Base-by-base conservation (phyloP, 2,113 vertebrate species). In the Syngnathus floridae region DNA sequence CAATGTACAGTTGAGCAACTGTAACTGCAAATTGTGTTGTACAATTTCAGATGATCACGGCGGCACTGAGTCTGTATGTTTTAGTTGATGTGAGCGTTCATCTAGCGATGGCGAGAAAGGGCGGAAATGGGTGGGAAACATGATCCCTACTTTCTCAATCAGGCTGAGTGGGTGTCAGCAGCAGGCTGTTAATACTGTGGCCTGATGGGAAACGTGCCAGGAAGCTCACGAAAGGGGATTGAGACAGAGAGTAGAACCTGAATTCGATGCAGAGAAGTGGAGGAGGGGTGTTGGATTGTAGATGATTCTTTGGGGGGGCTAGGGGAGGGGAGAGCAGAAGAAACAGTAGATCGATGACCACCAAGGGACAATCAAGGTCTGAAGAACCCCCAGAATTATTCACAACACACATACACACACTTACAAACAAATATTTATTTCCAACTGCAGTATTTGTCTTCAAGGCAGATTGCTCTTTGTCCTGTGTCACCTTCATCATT, bases 161-260 rank as follows among this genome's bases (percentile, higher is more conserved):
- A 72, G 72, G 14, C 77, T 68, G 70, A 78, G 70, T 73, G 73
- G 80, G 82, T 74, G 79, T 85, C 86, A 84, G 82, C 82, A 85
- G 80, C 61, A 48, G 65, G 66, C 76, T 76, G 66, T 78, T 87
- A 86, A 85, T 77, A 69, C 83, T 60, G 64, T 46, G 62, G 79
- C 62, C 65, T 86, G 84, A 90, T 89, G 77, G 73, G 83, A 88
- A 87, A 87, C 82, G 82, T 87, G 86, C 76, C 60, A 46, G 68
- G 63, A 71, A 72, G 62, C 71, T 70, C 71, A 55, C 75, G 22
- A 79, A 65, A 66, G 75, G 68, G 78, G 82, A 84, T 85, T 85
- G 83, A 81, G 64, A 65, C 35, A 49, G 64, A 74, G 64, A 75
- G 61, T 61, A 31, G 8, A 76, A 66, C 74, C 77, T 67, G 74